Base-by-base conservation (phyloP, 2,113 vertebrate species). In the Takifugu bimaculatus region DNA sequence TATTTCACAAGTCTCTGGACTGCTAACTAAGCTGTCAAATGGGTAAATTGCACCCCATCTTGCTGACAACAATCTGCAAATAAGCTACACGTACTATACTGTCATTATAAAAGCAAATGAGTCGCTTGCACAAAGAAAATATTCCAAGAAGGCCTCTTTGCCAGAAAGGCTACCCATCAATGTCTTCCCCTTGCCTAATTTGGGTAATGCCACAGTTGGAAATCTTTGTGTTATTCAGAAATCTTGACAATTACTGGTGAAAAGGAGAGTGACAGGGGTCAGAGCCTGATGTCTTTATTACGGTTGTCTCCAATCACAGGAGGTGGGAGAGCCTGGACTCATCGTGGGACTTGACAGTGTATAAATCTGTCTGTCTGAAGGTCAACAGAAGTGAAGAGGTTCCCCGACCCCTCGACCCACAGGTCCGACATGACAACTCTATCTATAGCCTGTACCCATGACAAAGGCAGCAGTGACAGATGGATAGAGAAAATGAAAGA, bases 21-120 rank as follows among this genome's bases (percentile, higher is more conserved):
- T 73, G 88, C 86, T 89, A 92, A 91, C 90, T 88, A 90, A 91
- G 86, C 88, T 91, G 90, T 91, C 89, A 89, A 87, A 88, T 2
- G 76, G 76, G 71, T 81, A 89, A 88, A 87, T 80, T 88, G 85
- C 63, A 58, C 68, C 70, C 66, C 61, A 29, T 84, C 80, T 74
- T 55, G 44, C 85, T 74, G 82, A 87, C 87, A 90, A 91, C 84
- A 85, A 90, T 82, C 78, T 72, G 82, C 72, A 87, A 86, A 87
- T 83, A 77, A 90, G 88, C 88, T 83, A 69, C 65, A 77, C 84
- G 75, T 80, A 69, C 82, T 90, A 87, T 85, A 77, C 72, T 53
- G 65, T 79, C 74, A 88, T 88, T 86, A 82, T 60, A 51, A 75
- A 63, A 68, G 63, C 82, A 87, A 87, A 86, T 84, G 62, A 60